Evolutionary conservation across 2,797 vertebrate genomes (phyloP), one percentile per base, ranked within the genome.

Genomic region (Helicolenus hilgendorfi): DNA sequence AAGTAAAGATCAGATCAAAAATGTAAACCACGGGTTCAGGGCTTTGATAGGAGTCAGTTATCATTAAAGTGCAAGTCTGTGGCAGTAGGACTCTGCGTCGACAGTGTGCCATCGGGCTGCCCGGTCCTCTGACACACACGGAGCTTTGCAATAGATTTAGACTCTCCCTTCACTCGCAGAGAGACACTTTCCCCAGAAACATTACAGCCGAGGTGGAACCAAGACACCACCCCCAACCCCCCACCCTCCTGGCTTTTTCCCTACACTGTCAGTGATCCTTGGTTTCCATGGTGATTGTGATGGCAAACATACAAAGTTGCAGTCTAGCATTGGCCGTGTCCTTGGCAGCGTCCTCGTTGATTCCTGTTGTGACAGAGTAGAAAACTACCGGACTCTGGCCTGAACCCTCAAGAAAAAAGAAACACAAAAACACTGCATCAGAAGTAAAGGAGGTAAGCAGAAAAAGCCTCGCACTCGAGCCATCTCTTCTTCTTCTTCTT

Each of bases 1-100:
- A 95, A 95, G 95, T 94, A 92, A 96, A 96, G 96, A 90, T 96
- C 94, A 75, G 92, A 93, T 96, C 91, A 90, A 96, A 97, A 96
- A 97, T 97, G 97, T 98, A 97, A 98, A 98, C 97, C 96, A 95
- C 84, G 95, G 93, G 94, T 96, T 96, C 91, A 92, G 96, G 95
- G 94, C 94, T 93, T 96, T 85, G 89, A 96, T 94, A 95, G 92
- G 94, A 97, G 96, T 97, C 96, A 96, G 94, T 96, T 94, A 95
- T 96, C 88, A 75, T 96, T 98, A 98, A 98, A 98, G 97, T 98
- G 97, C 97, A 98, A 97, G 96, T 97, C 97, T 98, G 96, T 97
- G 96, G 97, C 97, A 97, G 97, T 97, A 96, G 96, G 94, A 96
- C 95, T 97, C 94, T 94, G 96, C 95, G 92, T 94, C 89, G 89